A percentile compares a stretch with the other conserved stretches of the same genome.
These are phyloP conservation scores for Rhagologus leucostigma DNA, from an alignment of 2,113 vertebrate genomes.

Conservation along the genomic window DNA sequence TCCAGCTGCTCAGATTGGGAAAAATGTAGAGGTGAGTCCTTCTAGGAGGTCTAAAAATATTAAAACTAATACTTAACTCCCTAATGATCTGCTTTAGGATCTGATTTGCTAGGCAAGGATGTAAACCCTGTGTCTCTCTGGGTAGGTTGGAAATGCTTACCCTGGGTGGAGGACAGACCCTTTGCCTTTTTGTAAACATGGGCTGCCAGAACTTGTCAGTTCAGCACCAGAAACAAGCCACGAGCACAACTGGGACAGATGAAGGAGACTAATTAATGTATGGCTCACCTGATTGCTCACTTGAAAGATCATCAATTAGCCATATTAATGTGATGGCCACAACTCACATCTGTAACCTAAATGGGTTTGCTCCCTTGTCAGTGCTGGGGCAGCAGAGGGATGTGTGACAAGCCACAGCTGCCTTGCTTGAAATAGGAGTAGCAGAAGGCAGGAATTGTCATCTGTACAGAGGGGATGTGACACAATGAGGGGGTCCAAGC, in stretches of 20 bases:
- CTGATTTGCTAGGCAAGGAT: neutral
- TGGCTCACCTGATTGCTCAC: neutral
- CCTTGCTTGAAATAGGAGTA: neutral
- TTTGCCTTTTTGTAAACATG: neutral
- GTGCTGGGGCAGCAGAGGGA: neutral
- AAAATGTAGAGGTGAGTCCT: neutral
- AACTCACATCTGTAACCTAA: neutral
- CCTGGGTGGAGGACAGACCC: neutral
- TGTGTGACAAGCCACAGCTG: neutral
- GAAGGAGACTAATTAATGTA: neutral
- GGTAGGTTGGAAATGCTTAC: neutral
- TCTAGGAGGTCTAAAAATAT: neutral
- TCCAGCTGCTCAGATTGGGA: neutral
- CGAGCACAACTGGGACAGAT: neutral
- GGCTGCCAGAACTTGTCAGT: neutral
- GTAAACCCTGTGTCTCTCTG: neutral
- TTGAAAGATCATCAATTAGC: neutral
- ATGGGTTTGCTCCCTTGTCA: neutral
- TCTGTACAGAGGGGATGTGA: neutral
- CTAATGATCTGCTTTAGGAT: neutral
- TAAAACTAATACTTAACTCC: neutral
- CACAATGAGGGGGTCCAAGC: neutral
- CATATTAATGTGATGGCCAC: neutral
- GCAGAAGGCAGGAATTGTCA: neutral
- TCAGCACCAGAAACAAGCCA: neutral